Conservation (phyloP, 1,140 invertebrate genomes). For the Listronotus oregonensis region DNA sequence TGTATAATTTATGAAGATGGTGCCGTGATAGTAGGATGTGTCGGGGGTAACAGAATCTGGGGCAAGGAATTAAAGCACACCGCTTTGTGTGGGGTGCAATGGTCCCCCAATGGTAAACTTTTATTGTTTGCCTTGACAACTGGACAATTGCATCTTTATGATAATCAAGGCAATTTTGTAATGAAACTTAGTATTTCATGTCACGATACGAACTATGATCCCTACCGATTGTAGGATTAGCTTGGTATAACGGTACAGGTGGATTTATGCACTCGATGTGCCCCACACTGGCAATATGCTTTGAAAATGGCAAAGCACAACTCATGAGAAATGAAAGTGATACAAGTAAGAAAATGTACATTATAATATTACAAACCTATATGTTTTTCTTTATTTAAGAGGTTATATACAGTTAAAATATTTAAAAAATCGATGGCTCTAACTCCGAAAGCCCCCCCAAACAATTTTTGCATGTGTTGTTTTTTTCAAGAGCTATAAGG, state of each 20-base stretch:
- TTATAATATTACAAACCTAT: conserved; percentile 52
- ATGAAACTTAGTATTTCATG: conserved; percentile 71
- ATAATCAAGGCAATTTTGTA: conserved; percentile 82
- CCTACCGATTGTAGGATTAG: conserved; percentile 70
- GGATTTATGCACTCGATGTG: conserved; percentile 72
- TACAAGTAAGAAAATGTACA: conserved; percentile 61
- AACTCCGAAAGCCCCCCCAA: background rate
- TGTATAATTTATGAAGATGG: conserved; percentile 99
- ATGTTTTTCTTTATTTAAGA: conserved; percentile 10
- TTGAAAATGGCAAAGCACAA: conserved; percentile 83
- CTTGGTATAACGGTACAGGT: conserved; percentile 84
- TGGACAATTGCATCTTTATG: conserved; percentile 94
- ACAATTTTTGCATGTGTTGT: conserved; percentile 32
- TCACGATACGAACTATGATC: conserved; percentile 55
- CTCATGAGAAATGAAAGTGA: conserved; percentile 90
- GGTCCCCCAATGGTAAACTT: conserved; percentile 93
- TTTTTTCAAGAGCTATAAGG: too few species aligned
- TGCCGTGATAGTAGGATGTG: conserved; percentile 77
- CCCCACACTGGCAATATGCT: conserved; percentile 85
- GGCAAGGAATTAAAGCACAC: conserved; percentile 92
- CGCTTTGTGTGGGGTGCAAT: conserved; percentile 79
- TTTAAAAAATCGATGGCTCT: background rate
- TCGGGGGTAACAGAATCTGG: conserved; percentile 98
- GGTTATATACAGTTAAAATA: too few species aligned
- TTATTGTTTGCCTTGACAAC: conserved; percentile 88